A percentile compares a stretch with the other conserved stretches of the same genome.
Evolutionary conservation across 1,140 invertebrate species (phyloP).

Genomic region (Tigriopus japonicus): DNA sequence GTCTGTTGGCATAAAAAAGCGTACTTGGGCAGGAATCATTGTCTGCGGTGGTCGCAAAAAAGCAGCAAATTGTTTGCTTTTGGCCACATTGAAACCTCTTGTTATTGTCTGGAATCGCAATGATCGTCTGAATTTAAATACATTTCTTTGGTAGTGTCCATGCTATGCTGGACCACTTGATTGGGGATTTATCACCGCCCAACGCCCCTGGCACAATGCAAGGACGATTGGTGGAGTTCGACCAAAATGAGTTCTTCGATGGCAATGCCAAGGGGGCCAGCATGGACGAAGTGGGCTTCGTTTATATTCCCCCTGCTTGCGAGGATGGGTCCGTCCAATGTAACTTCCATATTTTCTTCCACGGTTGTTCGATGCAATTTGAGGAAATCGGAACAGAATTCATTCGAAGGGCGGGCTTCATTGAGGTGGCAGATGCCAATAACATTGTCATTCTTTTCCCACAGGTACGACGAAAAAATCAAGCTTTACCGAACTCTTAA

Average conservation of each 20-base stretch:
- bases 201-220: background rate
- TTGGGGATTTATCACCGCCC: background rate
- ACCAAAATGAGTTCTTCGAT: slow-evolving; percentile 21
- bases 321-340: slow-evolving; percentile 17
- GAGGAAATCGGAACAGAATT: slow-evolving; percentile 21
- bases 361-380: slow-evolving; percentile 23
- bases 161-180: background rate
- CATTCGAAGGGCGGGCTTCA: slow-evolving; percentile 22
- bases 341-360: slow-evolving; percentile 23
- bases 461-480: slow-evolving; percentile 17
- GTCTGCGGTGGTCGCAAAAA: too few species aligned
- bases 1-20: too few species aligned
- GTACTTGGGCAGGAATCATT: too few species aligned
- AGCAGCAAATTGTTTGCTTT: too few species aligned
- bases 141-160: background rate
- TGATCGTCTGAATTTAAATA: too few species aligned
- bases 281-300: slow-evolving; percentile 21
- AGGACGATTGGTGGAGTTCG: slow-evolving; percentile 17
- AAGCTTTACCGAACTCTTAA: too few species aligned
- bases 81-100: too few species aligned
- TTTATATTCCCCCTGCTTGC: slow-evolving; percentile 22
- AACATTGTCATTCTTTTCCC: slow-evolving; percentile 26
- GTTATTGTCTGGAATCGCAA: too few species aligned
- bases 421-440: slow-evolving; percentile 25
- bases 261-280: slow-evolving; percentile 2